Evolutionary conservation across 2,113 vertebrate species (phyloP).

Genomic region (Corythornis madagascariensis): DNA sequence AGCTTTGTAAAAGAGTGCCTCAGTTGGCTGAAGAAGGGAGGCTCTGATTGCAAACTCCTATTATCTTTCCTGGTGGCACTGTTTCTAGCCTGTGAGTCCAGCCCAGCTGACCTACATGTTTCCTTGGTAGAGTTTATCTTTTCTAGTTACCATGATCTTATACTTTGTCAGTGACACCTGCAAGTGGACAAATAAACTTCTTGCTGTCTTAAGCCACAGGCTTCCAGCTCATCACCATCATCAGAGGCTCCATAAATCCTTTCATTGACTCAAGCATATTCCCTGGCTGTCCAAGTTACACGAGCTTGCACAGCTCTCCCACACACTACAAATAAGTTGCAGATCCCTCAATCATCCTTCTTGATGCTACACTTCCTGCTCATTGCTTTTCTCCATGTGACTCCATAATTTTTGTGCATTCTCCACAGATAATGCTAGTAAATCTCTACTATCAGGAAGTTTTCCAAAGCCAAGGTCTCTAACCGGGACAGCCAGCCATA

Average conservation of each 20-base stretch:
- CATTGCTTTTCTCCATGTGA: neutral
- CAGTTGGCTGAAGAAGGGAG: neutral
- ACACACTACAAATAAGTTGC: neutral
- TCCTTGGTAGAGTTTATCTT: neutral
- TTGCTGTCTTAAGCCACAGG: neutral
- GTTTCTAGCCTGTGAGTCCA: neutral
- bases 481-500: neutral
- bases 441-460: neutral
- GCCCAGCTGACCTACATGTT: neutral
- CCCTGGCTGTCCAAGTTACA: neutral
- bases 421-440: neutral
- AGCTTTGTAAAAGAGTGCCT: neutral
- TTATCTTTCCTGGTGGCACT: neutral
- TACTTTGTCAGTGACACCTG: neutral
- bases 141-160: neutral
- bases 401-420: neutral
- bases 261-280: neutral
- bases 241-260: neutral
- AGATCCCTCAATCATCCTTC: too few relatives aligned
- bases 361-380: neutral
- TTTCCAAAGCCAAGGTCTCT: neutral
- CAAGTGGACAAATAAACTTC: neutral
- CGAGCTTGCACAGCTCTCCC: neutral
- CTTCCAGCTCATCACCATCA: neutral
- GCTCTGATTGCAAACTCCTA: neutral